Conservation (phyloP, 2,797 vertebrate genomes). For the Onychomys arenicola region DNA sequence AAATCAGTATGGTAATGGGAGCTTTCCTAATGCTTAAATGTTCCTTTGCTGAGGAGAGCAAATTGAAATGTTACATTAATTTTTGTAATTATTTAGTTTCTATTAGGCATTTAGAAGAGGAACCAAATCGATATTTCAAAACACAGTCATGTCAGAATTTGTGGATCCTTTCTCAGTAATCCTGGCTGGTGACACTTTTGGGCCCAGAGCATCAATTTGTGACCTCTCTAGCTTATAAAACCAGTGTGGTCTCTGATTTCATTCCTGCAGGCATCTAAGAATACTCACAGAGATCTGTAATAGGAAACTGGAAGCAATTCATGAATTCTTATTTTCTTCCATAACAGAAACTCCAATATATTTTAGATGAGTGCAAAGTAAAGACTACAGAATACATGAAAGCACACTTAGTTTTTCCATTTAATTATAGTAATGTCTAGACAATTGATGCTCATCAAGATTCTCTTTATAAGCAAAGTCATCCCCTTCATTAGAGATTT, state of each 20-base stretch:
- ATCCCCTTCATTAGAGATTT: slow-evolving; percentile 22
- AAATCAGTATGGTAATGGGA: slow-evolving; percentile 67
- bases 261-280: background rate
- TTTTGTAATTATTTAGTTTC: slow-evolving; percentile 69
- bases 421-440: background rate
- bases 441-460: background rate
- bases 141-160: background rate
- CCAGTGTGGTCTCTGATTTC: background rate
- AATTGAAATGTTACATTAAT: slow-evolving; percentile 65
- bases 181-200: background rate
- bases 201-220: background rate
- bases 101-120: slow-evolving; percentile 27
- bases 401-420: background rate
- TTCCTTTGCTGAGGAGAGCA: slow-evolving; percentile 69
- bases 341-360: background rate
- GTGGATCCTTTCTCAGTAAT: background rate
- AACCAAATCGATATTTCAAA: background rate
- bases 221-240: background rate
- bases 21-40: slow-evolving; percentile 68
- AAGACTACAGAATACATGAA: background rate
- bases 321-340: background rate
- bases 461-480: background rate
- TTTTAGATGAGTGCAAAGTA: background rate
- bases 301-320: background rate
- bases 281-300: background rate